Conservation (phyloP, 2,888 invertebrate species). For the Crematogaster levior region DNA sequence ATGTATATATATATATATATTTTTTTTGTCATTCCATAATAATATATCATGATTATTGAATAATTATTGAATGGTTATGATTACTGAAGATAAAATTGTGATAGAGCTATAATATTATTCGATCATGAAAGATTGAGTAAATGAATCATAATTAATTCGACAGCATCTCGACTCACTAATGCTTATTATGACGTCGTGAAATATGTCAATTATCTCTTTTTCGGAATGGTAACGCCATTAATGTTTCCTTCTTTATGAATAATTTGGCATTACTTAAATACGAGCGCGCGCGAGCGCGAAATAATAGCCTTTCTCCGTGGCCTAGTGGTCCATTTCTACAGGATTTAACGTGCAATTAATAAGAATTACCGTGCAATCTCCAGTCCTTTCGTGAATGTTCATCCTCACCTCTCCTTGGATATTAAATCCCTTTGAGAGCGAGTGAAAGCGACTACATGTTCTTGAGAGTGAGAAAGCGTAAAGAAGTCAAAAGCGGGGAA, state of each 20-base stretch:
- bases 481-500: constrained; percentile 19
- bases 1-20: too few species aligned
- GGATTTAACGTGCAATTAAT: constrained; percentile 51
- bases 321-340: constrained; percentile 37
- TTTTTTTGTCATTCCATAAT: background rate
- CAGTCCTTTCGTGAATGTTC: constrained; percentile 29
- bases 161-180: background rate
- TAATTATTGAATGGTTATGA: background rate
- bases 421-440: constrained; percentile 28
- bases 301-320: constrained; percentile 4
- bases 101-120: background rate
- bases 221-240: constrained; percentile 9
- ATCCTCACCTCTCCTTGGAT: background rate
- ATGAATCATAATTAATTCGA: constrained; percentile 5
- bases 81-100: background rate
- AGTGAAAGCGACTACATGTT: background rate
- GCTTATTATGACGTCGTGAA: constrained; percentile 4
- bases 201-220: constrained; percentile 37
- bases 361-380: constrained; percentile 50
- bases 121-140: background rate
- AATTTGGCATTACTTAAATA: constrained; percentile 33
- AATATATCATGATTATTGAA: background rate
- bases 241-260: constrained; percentile 41
- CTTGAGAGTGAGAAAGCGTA: background rate
- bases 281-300: constrained; percentile 8